Conservation (phyloP, 2,888 invertebrate species). For the Gryllus longicercus region DNA sequence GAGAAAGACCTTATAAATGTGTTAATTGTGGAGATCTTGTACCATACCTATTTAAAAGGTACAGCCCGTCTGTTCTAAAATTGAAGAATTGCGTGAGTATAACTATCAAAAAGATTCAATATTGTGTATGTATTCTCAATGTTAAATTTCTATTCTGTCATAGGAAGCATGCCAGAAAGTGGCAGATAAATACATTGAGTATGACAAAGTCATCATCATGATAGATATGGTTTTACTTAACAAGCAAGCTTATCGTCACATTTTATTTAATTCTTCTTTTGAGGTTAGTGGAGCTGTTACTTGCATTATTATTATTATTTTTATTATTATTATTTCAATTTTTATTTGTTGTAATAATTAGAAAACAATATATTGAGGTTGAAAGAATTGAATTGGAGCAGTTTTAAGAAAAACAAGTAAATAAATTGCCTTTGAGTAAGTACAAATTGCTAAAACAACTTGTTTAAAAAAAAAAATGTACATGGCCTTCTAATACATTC, state of each 20-base stretch:
- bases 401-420: no score
- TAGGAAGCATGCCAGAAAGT: constrained; percentile 70
- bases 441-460: no score
- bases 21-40: constrained; percentile 66
- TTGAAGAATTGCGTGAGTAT: constrained; percentile 69
- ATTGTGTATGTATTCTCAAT: background rate
- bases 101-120: background rate
- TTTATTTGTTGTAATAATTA: no score
- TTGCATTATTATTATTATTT: background rate
- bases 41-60: constrained; percentile 63
- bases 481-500: no score
- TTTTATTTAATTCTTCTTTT: constrained; percentile 75
- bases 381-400: no score
- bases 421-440: no score
- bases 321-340: no score
- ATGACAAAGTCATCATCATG: constrained; percentile 81
- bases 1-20: constrained; percentile 46
- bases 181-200: constrained; percentile 89
- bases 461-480: no score
- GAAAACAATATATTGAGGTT: no score
- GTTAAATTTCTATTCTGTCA: constrained; percentile 42
- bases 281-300: constrained; percentile 55
- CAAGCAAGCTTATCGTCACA: constrained; percentile 77
- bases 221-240: constrained; percentile 81
- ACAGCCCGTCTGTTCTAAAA: constrained; percentile 68